These are phyloP conservation scores for Pristis pectinata DNA, from an alignment of 2,797 vertebrate genomes.

Conservation along the genomic window DNA sequence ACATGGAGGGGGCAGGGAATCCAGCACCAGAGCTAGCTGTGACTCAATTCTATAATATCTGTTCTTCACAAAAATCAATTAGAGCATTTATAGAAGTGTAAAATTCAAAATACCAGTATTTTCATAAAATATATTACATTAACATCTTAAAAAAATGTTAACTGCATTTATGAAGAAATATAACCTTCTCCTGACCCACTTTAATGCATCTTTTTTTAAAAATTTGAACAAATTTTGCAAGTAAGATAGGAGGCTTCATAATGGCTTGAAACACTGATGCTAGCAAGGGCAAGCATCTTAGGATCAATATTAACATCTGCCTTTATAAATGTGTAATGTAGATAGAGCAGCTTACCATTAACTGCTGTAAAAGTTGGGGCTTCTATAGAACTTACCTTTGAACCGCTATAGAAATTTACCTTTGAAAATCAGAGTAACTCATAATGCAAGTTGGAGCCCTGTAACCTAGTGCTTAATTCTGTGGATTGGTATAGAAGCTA, in stretches of 20 bases:
- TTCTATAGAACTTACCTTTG: no score
- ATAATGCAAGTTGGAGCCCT: not conserved
- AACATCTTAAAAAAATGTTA: not conserved
- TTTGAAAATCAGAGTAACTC: not conserved
- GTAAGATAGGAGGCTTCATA: not conserved
- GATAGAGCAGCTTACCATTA: no score
- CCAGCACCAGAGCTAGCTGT: no score
- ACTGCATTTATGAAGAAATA: not conserved
- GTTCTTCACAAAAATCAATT: not conserved
- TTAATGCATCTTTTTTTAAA: not conserved
- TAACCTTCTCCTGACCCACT: not conserved
- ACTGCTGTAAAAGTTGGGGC: not conserved
- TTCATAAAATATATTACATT: not conserved
- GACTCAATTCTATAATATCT: no score
- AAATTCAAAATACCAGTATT: not conserved
- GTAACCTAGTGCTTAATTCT: no score
- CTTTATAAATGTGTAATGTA: not conserved
- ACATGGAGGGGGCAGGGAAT: no score
- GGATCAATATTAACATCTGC: not conserved
- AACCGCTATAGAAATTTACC: no score
- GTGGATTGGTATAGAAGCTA: no score
- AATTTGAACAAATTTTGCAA: not conserved
- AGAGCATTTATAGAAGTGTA: not conserved
- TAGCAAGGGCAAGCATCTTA: not conserved
- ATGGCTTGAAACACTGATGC: not conserved